Base-by-base conservation (phyloP, 2,888 invertebrate species). In the Leuctra nigra region DNA sequence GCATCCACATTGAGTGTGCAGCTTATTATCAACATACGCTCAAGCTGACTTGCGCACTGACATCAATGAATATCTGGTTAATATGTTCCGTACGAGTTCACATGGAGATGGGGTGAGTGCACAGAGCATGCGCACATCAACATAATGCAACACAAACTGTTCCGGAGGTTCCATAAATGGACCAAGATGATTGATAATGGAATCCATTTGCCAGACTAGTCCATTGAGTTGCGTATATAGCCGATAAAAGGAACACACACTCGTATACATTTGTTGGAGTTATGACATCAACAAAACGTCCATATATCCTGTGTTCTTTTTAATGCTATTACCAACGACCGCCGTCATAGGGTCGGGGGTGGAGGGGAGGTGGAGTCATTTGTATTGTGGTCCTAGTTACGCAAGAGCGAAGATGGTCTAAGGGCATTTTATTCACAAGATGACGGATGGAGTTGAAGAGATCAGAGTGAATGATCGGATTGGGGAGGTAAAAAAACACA, bases 241-340 rank as follows among this genome's bases (percentile, higher is more conserved):
- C 6, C 16, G n/a, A n/a, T 29, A 50, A 50, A 50, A 20, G 50
- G 35, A 50, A 50, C 50, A 50, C 33, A 50, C 50, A 50, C 50
- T 50, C 50, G 33, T 50, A 20, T 48, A 50, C 50, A 50, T 50
- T 50, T 33, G 50, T 33, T 11, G 35, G 35, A 50, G 50, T 56
- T 56, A 56, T 56, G 56, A 56, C 56, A 56, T 52, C 33, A 53
- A 56, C 56, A 56, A 53, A 56, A 52, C 52, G 56, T 39, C 41
- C 47, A 55, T 48, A 55, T 55, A 47, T 55, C 55, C 55, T 56
- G 56, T 56, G 35, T 56, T 56, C 53, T 56, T 55, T 56, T 56
- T 56, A 56, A 56, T 53, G 53, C 56, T 53, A 52, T 56, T 56
- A 56, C 56, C 22, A 36, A 14, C 33, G 24, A 33, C 41, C 46